Evolutionary conservation across 2,888 invertebrate genomes (phyloP), one percentile per base, ranked within the genome.

Genomic region (Elegia similella): DNA sequence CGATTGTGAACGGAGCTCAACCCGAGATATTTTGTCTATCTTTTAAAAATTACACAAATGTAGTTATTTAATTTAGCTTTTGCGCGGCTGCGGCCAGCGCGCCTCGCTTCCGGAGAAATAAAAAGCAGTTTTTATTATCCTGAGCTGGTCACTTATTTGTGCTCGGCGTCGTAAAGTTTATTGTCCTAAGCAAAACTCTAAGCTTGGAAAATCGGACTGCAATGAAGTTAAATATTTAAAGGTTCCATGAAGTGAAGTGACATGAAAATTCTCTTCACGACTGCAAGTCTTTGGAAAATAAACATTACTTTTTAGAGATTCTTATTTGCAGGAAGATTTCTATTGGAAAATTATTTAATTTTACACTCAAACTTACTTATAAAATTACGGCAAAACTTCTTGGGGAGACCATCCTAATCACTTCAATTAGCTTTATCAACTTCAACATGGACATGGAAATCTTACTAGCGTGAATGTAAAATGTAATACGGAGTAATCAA

Each of bases 141-240:
- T 38, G 12, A 30, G 52, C 43, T 52, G 42, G 55, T 62, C 65
- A 62, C 62, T 77, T 78, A 76, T 75, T 75, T 74, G 66, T 69
- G 52, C 64, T 68, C 63, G 66, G 60, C 63, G 59, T 66, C 72
- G 67, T 77, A 77, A 78, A 78, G 66, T 73, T 72, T 64, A 67
- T 69, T 62, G 70, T 68, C 62, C 56, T 54, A 57, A 54, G 65
- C 70, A n/a, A 70, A 70, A 68, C 57, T 32, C 56, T 60, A 62
- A 62, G 59, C 62, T 62, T 50, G 59, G 34, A 60, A 65, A 59
- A 62, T 59, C 61, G 59, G 60, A 62, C 59, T 55, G 55, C 48
- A 56, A 48, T 56, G 42, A 47, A 48, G 42, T 56, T 56, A 56
- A 56, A 56, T 56, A 48, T 56, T 56, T 48, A 53, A 13, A 42